Conservation (phyloP, 2,113 vertebrate species). For the Apaloderma vittatum region DNA sequence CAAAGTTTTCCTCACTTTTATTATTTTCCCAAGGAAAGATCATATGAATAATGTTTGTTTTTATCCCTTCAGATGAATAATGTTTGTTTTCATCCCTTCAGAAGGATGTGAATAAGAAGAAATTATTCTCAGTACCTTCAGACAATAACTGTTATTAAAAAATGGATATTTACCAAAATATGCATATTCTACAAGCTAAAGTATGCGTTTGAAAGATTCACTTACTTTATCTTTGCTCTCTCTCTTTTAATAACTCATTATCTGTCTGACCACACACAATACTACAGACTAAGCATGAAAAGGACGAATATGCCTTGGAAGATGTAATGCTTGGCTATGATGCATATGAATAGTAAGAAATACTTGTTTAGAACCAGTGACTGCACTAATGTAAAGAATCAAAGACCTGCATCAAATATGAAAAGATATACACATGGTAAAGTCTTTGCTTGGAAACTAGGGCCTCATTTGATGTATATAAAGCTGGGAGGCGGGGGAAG, state of each 20-base stretch:
- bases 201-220: neutral
- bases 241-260: neutral
- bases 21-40: neutral
- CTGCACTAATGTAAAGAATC: neutral
- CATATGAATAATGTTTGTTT: neutral
- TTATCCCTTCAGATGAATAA: neutral
- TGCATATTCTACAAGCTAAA: neutral
- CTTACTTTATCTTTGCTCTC: neutral
- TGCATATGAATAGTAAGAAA: neutral
- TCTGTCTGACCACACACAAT: neutral
- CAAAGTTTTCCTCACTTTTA: neutral
- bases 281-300: neutral
- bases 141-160: neutral
- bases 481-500: neutral
- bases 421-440: neutral
- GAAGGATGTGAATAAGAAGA: neutral
- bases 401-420: neutral
- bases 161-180: conserved; percentile 12
- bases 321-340: neutral
- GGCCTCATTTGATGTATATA: neutral
- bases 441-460: neutral
- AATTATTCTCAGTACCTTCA: neutral
- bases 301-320: neutral
- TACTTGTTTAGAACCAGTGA: neutral
- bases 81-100: neutral